Evolutionary conservation across 2,888 invertebrate genomes (phyloP), one percentile per base, ranked within the genome.

Genomic region (Athalia circularis): DNA sequence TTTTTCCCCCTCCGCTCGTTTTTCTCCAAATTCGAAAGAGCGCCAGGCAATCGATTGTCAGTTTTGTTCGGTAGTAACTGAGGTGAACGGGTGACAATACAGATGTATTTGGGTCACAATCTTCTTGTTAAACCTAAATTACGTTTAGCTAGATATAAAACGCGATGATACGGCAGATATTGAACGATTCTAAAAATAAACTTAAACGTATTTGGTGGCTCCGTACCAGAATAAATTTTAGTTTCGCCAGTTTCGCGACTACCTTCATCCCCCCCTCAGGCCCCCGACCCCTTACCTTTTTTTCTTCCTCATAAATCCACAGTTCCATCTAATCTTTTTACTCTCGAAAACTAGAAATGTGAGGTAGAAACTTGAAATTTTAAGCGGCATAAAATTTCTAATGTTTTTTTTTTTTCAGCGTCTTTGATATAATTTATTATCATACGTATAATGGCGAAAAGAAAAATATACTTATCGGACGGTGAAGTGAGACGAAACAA

Each of bases 271-370:
- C 59, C 47, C 67, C 29, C 59, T 72, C 65, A n/a, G n/a, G n/a
- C 54, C 57, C 15, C 65, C 54, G 48, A 77, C 81, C 80, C 83
- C 79, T 54, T 64, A 47, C 65, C 50, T 78, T 76, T 77, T 74
- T 57, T 59, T 43, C 81, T 82, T 81, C 67, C 50, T 64, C 48
- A 54, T 43, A 9, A 8, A 43, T 5, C 11, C 15, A 48, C 8
- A 43, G 11, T 70, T 54, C 43, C 9, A n/a, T 65, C 47, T 11
- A 45, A 4, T 54, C 29, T 70, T 48, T 13, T 47, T 48, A 65
- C n/a, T 54, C 15, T 54, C 29, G 11, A 54, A 43, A 57, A 52
- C 29, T 29, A 13, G 6, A 70, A 70, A 70, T 43, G 43, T 11
- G 4, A 57, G 11, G 50, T 59, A 9, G 15, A 47, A 57, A 59